A percentile compares a stretch with the other conserved stretches of the same genome.
Evolutionary conservation across 2,113 vertebrate species (phyloP).

Genomic region (Choloepus hoffmanni): DNA sequence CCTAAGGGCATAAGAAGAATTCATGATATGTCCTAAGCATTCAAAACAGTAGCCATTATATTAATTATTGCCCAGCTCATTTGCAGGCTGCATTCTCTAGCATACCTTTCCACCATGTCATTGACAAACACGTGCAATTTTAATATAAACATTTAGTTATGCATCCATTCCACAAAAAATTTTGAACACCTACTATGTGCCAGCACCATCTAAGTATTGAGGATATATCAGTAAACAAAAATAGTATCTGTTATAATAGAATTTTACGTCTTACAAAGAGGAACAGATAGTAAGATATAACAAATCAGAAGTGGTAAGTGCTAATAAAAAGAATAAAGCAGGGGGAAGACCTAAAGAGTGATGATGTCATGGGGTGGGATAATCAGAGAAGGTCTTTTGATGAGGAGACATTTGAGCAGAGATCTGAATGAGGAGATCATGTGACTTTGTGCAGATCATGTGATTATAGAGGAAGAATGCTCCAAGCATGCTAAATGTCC

Average conservation of each 20-base stretch:
- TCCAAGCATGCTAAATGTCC: background rate
- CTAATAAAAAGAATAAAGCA: background rate
- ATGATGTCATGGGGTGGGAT: accelerated
- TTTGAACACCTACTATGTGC: no score
- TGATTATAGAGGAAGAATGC: background rate
- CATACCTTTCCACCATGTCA: background rate
- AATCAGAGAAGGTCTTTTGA: background rate
- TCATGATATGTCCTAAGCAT: background rate
- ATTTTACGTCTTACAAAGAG: background rate
- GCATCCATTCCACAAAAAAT: background rate
- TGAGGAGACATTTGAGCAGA: background rate
- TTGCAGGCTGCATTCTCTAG: background rate
- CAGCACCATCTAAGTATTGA: background rate
- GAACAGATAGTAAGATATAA: background rate
- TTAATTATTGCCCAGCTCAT: background rate
- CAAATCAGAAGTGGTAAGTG: no score
- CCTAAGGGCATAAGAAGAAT: background rate
- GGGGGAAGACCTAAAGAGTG: accelerated
- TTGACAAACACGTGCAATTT: background rate
- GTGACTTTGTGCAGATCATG: background rate
- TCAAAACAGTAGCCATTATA: background rate
- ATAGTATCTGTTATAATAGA: background rate
- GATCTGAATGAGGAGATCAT: background rate
- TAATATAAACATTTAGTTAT: background rate
- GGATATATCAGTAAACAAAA: background rate